These are phyloP conservation scores for Discoglossus pictus DNA, from an alignment of 2,797 vertebrate genomes.

Conservation along the genomic window DNA sequence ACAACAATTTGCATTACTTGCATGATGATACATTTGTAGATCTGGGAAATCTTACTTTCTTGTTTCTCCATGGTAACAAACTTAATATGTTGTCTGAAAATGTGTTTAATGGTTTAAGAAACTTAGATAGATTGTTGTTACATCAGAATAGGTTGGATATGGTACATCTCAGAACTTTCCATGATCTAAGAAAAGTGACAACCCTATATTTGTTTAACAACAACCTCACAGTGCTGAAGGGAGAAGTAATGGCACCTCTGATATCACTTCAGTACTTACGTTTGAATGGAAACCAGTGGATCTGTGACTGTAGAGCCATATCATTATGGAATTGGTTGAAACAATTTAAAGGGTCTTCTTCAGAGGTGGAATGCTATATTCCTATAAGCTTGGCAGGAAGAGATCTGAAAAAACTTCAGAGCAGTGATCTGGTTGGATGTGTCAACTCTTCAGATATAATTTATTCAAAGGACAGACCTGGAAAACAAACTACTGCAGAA, in stretches of 20 bases:
- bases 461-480: slow-evolving; percentile 75
- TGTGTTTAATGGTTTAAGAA: slow-evolving; percentile 87
- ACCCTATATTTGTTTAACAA: slow-evolving; percentile 95
- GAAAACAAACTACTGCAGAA: slow-evolving; percentile 76
- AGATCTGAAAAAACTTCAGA: slow-evolving; percentile 87
- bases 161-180: slow-evolving; percentile 86
- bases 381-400: slow-evolving; percentile 79
- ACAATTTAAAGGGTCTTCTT: slow-evolving; percentile 94
- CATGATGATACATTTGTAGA: slow-evolving; percentile 92
- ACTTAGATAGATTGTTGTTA: slow-evolving; percentile 89
- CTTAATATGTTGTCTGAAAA: slow-evolving; percentile 91
- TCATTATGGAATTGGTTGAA: slow-evolving; percentile 97
- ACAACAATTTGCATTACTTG: slow-evolving; percentile 87
- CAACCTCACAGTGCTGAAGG: slow-evolving; percentile 86
- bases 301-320: slow-evolving; percentile 92
- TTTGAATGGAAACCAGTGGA: slow-evolving; percentile 96
- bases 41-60: slow-evolving; percentile 94
- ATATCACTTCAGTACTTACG: slow-evolving; percentile 90
- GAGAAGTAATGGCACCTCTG: slow-evolving; percentile 87
- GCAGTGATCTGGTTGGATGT: slow-evolving; percentile 84
- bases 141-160: slow-evolving; percentile 89
- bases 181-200: slow-evolving; percentile 87
- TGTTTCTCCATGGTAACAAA: slow-evolving; percentile 96
- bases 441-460: slow-evolving; percentile 76
- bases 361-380: slow-evolving; percentile 86